These are phyloP conservation scores for Acridotheres tristis DNA, from an alignment of 2,797 vertebrate genomes.

Conservation along the genomic window DNA sequence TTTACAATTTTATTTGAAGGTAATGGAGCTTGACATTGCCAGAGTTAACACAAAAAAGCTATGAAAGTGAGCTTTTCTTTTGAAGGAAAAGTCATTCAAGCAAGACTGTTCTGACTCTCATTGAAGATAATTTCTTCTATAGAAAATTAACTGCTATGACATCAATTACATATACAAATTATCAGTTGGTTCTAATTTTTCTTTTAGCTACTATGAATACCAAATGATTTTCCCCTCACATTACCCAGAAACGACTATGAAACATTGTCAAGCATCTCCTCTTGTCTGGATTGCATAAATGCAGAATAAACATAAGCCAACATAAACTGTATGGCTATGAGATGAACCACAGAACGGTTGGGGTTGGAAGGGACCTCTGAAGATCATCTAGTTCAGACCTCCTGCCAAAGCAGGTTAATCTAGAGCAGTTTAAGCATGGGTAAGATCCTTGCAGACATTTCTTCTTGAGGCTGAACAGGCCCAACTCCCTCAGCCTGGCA, in stretches of 20 bases:
- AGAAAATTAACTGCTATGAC: neutral
- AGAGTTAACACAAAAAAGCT: neutral
- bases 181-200: neutral
- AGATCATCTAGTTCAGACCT: neutral
- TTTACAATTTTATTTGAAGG: neutral
- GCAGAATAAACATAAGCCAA: neutral
- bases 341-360: neutral
- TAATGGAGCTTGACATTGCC: neutral
- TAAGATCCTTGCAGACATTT: rapidly evolving
- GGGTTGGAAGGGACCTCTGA: neutral
- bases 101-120: neutral
- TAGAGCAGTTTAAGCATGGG: neutral
- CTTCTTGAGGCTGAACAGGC: neutral
- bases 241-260: neutral
- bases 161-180: neutral
- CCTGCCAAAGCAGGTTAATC: neutral
- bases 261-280: neutral
- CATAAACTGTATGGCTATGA: neutral
- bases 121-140: neutral
- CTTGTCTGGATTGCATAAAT: neutral
- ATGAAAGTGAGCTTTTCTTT: neutral
- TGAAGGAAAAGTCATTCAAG: neutral
- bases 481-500: neutral
- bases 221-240: neutral
- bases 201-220: neutral